A percentile compares a stretch with the other conserved stretches of the same genome.
Conservation (phyloP, 2,797 vertebrate genomes). For the Picus viridis region DNA sequence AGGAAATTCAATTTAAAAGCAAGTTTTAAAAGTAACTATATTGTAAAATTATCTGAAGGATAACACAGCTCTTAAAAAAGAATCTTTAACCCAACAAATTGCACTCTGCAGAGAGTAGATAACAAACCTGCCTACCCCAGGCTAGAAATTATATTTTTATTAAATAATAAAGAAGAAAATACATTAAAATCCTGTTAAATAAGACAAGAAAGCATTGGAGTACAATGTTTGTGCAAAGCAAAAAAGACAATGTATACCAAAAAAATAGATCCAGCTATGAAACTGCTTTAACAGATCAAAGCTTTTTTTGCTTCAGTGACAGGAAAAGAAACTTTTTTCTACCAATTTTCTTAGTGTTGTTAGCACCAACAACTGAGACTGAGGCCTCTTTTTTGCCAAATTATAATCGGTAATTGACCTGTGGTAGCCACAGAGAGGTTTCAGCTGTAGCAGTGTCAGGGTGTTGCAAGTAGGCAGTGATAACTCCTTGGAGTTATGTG, state of each 20-base stretch:
- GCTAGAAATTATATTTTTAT: neutral
- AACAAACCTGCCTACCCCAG: neutral
- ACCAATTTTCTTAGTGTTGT: neutral
- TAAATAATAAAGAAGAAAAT: neutral
- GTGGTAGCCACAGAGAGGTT: neutral
- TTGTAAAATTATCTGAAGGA: neutral
- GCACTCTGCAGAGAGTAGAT: neutral
- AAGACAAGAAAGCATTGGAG: neutral
- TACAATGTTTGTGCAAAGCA: neutral
- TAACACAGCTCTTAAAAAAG: neutral
- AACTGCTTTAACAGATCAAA: neutral
- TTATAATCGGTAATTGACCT: neutral
- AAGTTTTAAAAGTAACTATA: neutral
- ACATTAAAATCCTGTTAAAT: neutral
- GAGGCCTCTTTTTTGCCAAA: neutral
- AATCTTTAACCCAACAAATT: neutral
- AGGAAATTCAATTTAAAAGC: neutral
- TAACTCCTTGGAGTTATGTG: neutral
- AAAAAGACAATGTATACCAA: neutral
- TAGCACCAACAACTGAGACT: neutral
- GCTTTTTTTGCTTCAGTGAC: neutral
- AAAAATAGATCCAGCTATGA: neutral
- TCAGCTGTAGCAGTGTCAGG: neutral
- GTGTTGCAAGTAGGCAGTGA: neutral
- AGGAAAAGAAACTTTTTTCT: neutral